Evolutionary conservation across 2,888 invertebrate genomes (phyloP), one percentile per base, ranked within the genome.

Genomic region (Nyleta sp.): DNA sequence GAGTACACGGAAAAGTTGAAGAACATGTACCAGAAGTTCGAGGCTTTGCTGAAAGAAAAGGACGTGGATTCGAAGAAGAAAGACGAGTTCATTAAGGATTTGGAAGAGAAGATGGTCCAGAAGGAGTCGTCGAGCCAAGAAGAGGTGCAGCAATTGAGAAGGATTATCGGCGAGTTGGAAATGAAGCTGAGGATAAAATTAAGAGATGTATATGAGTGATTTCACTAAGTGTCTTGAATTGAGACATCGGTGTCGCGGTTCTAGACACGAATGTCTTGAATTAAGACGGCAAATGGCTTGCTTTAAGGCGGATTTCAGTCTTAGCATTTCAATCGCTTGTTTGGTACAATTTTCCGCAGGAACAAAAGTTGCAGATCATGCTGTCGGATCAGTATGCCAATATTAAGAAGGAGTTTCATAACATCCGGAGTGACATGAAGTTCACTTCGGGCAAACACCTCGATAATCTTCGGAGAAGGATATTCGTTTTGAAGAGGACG

Each of bases 371-470:
- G n/a, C 84, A 86, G 55, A 60, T 60, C 1, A 84, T 86, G 40
- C 48, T 88, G n/a, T 44, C 80, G 2, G 85, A 87, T 7, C 87
- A 89, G 50, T 86, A 85, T 72, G 71, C 73, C 60, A 82, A 77
- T 7, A 85, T 89, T 83, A 88, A 83, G 64, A 84, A 84, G 10
- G 89, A 89, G 67, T 84, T 89, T 53, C 71, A 67, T 6, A 85
- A 84, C 72, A 86, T 88, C 72, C 83, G 84, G 50, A 81, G 20
- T 2, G 83, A 86, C 50, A 83, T 88, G 62, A 87, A 88, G 53
- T 44, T 75, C 2, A 78, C 83, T 0, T 82, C 82, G 2, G 82
- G 81, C 8, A 82, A 82, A 33, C 84, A 88, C 38, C 84, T 80
- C 73, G 82, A 86, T 38, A 80, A 46, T 71, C 74, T 88, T 6